Conservation (phyloP, 1,140 invertebrate species). For the Pteromalus puparum region DNA sequence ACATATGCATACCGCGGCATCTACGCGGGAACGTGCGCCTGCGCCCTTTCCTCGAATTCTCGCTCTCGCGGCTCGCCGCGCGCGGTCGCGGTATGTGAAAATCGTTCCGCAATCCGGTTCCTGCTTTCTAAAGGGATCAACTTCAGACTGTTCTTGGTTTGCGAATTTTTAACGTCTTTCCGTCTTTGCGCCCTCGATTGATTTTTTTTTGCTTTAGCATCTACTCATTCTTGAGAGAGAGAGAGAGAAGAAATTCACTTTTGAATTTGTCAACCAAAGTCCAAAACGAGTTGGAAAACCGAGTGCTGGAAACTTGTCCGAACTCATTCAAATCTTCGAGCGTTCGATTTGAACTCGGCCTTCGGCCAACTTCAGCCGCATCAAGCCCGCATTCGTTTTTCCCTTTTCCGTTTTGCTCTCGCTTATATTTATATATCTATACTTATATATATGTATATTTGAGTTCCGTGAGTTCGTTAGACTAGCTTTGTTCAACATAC, state of each 20-base stretch:
- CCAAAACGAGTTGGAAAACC: too few relatives aligned
- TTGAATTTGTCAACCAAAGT: neutral
- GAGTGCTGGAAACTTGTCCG: too few relatives aligned
- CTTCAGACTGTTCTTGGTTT: neutral
- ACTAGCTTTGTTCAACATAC: too few relatives aligned
- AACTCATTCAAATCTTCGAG: neutral
- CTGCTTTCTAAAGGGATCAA: neutral
- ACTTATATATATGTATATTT: neutral
- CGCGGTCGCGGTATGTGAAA: neutral
- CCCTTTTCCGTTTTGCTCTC: slow-evolving; percentile 43
- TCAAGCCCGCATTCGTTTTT: neutral
- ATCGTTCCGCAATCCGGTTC: slow-evolving; percentile 24
- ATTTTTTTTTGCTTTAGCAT: too few relatives aligned
- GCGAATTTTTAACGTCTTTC: neutral
- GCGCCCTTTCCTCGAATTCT: neutral
- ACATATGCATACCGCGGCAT: too few relatives aligned
- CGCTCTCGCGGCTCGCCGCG: too few relatives aligned
- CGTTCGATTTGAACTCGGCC: neutral
- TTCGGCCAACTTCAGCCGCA: neutral
- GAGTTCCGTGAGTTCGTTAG: slow-evolving; percentile 3
- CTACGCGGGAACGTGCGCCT: neutral
- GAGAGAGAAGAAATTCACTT: neutral
- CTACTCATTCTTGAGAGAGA: too few relatives aligned
- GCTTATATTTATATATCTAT: neutral
- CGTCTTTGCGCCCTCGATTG: too few relatives aligned